Evolutionary conservation across 2,797 vertebrate genomes (phyloP), one percentile per base, ranked within the genome.

Genomic region (Lepus oiostolus): DNA sequence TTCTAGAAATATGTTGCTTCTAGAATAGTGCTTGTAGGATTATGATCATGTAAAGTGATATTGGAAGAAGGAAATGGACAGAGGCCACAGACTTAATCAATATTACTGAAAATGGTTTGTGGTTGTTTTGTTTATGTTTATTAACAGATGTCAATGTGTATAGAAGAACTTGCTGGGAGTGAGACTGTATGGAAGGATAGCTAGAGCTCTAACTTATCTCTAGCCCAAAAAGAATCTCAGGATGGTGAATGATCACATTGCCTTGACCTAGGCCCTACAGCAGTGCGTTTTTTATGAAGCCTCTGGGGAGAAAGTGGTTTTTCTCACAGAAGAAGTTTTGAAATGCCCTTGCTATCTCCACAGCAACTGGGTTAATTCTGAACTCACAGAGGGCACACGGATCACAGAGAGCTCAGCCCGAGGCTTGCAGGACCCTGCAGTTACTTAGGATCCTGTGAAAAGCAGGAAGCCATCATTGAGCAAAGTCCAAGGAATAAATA

Each of bases 371-470:
- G 24, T 67, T 54, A 86, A 83, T 19, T 50, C 13, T 71, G 32
- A 80, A 28, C 10, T 83, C 24, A 62, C n/a, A 90, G 54, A 86
- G 4, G 68, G 32, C 4, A 28, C 1, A n/a, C 3, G 16, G 8
- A 21, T 42, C 65, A 90, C 38, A 83, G 21, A 42, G 19, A 26
- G 8, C 16, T 35, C 0, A 81, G 82, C 52, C 85, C 22, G 38
- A 38, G 54, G 28, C 70, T 50, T 81, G 2, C 3, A 42, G 75
- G 2, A 38, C 26, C 28, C 54, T 30, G 84, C 4, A 30, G 16
- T 32, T 82, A 30, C 81, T 80, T 93, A 58, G 70, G 91, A 58
- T 22, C 94, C 88, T 52, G 72, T 6, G 30, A 83, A 88, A 82
- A 94, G 38, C 1, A 65, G 12, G 70, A 77, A 88, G 85, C 54